A percentile compares a stretch with the other conserved stretches of the same genome.
These are phyloP conservation scores for Paedocypris sp. DNA, from an alignment of 2,113 vertebrate species.

Conservation along the genomic window DNA sequence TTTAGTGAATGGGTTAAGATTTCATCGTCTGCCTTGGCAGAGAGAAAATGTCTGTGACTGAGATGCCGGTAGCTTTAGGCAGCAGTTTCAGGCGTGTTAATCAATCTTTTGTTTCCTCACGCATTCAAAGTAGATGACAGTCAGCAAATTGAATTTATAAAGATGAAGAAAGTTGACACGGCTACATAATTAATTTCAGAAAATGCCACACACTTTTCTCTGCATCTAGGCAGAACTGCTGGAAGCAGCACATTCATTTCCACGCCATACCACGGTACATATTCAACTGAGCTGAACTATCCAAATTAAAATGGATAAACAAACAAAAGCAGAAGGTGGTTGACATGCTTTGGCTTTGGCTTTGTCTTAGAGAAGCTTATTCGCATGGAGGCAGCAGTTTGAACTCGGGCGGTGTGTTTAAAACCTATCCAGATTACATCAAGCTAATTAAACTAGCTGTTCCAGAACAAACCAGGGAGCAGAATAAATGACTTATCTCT, in stretches of 20 bases:
- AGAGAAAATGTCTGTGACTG: constrained; percentile 10
- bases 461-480: constrained; percentile 58
- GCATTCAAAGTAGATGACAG: constrained; percentile 44
- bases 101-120: constrained; percentile 48
- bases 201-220: constrained; percentile 39
- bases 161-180: constrained; percentile 42
- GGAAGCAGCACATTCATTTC: constrained; percentile 27
- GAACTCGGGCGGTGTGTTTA: constrained; percentile 51
- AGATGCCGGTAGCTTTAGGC: constrained; percentile 40
- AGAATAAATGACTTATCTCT: constrained; percentile 57
- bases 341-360: constrained; percentile 39
- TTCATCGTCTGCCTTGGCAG: constrained; percentile 32
- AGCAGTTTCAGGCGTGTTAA: constrained; percentile 40
- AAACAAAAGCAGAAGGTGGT: constrained; percentile 46
- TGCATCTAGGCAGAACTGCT: constrained; percentile 25
- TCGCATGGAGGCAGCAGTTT: constrained; percentile 56
- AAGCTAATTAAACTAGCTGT: constrained; percentile 67
- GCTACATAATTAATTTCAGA: constrained; percentile 45
- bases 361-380: constrained; percentile 51
- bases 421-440: constrained; percentile 63
- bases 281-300: constrained; percentile 22
- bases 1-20: constrained; percentile 38
- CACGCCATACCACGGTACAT: constrained; percentile 30
- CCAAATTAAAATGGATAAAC: constrained; percentile 28
- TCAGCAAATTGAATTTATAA: constrained; percentile 49